These are phyloP conservation scores for Rhinogobius similis DNA, from an alignment of 2,113 vertebrate genomes.

Conservation along the genomic window DNA sequence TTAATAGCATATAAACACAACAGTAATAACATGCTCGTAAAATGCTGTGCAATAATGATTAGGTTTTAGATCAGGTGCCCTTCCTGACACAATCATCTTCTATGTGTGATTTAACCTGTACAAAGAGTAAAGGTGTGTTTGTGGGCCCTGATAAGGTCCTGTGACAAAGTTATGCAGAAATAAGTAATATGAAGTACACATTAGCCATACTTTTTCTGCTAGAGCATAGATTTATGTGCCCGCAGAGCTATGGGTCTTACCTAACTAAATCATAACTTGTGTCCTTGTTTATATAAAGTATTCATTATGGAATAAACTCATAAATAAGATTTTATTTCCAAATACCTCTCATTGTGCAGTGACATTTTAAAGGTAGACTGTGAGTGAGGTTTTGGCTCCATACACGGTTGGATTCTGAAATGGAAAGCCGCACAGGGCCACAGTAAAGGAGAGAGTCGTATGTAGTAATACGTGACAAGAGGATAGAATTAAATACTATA, in stretches of 20 bases:
- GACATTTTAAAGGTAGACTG: slow-evolving; percentile 14
- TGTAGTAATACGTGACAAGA: slow-evolving; percentile 28
- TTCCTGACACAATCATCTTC: background rate
- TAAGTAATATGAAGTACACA: background rate
- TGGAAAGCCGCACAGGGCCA: background rate
- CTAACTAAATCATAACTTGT: slow-evolving; percentile 84
- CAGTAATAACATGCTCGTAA: background rate
- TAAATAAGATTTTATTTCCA: slow-evolving; percentile 18
- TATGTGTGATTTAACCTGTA: background rate
- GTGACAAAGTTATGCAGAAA: background rate
- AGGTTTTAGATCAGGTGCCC: background rate
- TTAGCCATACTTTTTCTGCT: background rate
- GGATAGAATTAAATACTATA: slow-evolving; percentile 35
- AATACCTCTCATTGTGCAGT: slow-evolving; percentile 7
- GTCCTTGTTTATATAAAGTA: slow-evolving; percentile 43
- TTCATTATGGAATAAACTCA: slow-evolving; percentile 4
- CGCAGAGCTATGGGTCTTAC: slow-evolving; percentile 55
- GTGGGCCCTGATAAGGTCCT: too few species aligned
- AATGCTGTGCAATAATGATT: too few species aligned
- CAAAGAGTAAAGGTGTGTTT: background rate
- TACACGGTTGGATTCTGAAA: slow-evolving; percentile 21
- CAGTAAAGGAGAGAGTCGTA: background rate
- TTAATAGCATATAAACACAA: background rate
- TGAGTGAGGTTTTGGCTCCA: slow-evolving; percentile 28
- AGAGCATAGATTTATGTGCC: slow-evolving; percentile 1